These are phyloP conservation scores for Zonitis immaculata DNA, from an alignment of 2,888 invertebrate genomes.

Conservation along the genomic window DNA sequence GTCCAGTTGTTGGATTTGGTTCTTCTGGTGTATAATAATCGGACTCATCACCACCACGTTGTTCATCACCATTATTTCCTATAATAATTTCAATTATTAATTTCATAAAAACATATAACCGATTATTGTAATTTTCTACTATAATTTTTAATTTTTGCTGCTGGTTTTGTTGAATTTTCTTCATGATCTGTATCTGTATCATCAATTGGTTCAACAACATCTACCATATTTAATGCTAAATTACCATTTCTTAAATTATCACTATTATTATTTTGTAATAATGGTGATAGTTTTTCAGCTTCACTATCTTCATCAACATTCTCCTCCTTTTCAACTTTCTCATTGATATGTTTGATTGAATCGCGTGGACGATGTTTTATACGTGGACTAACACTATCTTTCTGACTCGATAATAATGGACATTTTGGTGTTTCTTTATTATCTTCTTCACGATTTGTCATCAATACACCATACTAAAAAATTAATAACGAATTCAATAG, in stretches of 20 bases:
- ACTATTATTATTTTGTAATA: conserved; percentile 53
- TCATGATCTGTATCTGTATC: conserved; percentile 56
- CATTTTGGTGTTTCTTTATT: conserved; percentile 45
- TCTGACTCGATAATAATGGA: conserved; percentile 40
- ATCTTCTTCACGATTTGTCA: conserved; percentile 60
- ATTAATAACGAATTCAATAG: conserved; percentile 1
- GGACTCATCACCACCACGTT: conserved; percentile 59
- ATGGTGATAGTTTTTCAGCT: conserved; percentile 74
- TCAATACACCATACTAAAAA: conserved; percentile 71
- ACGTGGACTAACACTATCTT: conserved; percentile 32
- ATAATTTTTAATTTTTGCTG: conserved; percentile 31
- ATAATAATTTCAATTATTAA: neutral
- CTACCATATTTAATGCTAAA: conserved; percentile 50
- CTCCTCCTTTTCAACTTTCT: conserved; percentile 51
- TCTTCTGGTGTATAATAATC: conserved; percentile 78
- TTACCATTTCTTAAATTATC: conserved; percentile 37
- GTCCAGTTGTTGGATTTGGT: conserved; percentile 62
- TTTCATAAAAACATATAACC: no score
- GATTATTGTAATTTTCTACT: no score
- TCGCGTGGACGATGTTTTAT: conserved; percentile 48
- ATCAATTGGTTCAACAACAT: conserved; percentile 58
- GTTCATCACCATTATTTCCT: conserved; percentile 37
- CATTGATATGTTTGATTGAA: conserved; percentile 57
- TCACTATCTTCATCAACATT: conserved; percentile 74
- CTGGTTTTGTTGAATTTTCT: conserved; percentile 33